These are phyloP conservation scores for Mus musculus DNA, from an alignment of 2,113 vertebrate species.

Conservation along the genomic window DNA sequence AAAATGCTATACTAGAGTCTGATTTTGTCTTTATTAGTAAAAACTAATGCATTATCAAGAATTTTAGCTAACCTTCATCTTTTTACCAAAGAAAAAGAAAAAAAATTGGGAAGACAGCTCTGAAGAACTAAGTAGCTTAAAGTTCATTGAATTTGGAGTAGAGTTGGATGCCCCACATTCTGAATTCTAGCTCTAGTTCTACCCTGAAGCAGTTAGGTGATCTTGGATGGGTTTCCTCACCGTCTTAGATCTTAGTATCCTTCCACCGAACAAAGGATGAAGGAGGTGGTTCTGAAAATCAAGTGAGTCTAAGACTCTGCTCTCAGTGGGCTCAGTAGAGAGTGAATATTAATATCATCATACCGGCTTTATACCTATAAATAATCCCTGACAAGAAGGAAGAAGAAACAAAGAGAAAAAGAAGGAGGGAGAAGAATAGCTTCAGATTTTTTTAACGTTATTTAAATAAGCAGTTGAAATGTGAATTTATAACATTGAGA, in stretches of 20 bases:
- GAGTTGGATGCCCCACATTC: background rate
- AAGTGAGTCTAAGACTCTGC: conserved; percentile 21
- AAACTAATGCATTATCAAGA: conserved; percentile 16
- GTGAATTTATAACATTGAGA: background rate
- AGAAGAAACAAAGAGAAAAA: no score
- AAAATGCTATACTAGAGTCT: background rate
- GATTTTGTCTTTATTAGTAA: conserved; percentile 21
- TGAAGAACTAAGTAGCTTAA: conserved; percentile 8
- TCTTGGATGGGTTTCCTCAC: background rate
- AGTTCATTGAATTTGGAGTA: background rate
- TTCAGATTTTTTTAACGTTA: conserved; percentile 27
- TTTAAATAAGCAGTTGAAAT: conserved; percentile 46
- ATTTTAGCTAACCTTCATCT: background rate
- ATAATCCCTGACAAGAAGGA: background rate
- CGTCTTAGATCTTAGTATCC: conserved; percentile 6
- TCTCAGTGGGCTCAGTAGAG: background rate
- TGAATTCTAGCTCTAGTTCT: conserved; percentile 47
- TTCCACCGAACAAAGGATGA: background rate
- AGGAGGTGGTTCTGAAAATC: background rate
- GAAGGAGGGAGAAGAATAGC: background rate
- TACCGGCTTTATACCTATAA: conserved; percentile 5
- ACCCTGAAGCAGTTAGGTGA: background rate
- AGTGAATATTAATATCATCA: conserved; percentile 6
- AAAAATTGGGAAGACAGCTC: background rate
- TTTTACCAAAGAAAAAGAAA: conserved; percentile 42